Evolutionary conservation across 2,888 invertebrate genomes (phyloP).

Genomic region (Pachymerium ferrugineum): DNA sequence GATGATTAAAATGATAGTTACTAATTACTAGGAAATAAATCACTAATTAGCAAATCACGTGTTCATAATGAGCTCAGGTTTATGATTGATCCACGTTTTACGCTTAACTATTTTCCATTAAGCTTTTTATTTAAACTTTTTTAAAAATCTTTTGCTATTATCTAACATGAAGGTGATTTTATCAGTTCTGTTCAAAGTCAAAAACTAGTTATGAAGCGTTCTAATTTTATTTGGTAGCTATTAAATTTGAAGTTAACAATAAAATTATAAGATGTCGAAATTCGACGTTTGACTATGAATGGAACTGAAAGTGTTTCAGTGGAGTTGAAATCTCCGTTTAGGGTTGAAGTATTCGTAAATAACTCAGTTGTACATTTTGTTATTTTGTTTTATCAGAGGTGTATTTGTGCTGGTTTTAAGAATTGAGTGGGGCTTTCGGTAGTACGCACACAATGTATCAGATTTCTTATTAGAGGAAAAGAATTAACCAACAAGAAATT

Average conservation of each 20-base stretch:
- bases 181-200: no score
- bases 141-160: no score
- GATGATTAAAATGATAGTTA: background rate
- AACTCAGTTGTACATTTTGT: background rate
- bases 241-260: no score
- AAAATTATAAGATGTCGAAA: no score
- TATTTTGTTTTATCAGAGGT: background rate
- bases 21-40: background rate
- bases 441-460: background rate
- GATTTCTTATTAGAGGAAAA: background rate
- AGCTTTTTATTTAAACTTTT: background rate
- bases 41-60: background rate
- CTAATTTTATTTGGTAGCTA: no score
- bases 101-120: background rate
- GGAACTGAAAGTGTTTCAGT: background rate
- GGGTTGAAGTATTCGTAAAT: background rate
- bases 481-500: no score
- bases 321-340: background rate
- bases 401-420: background rate
- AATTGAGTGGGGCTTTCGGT: slow-evolving; percentile 1
- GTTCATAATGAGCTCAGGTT: background rate
- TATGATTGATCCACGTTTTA: background rate
- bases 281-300: background rate
- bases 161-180: no score
- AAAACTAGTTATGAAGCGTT: no score